These are phyloP conservation scores for Dolichomitus sp. DNA, from an alignment of 2,888 invertebrate species.

Conservation along the genomic window DNA sequence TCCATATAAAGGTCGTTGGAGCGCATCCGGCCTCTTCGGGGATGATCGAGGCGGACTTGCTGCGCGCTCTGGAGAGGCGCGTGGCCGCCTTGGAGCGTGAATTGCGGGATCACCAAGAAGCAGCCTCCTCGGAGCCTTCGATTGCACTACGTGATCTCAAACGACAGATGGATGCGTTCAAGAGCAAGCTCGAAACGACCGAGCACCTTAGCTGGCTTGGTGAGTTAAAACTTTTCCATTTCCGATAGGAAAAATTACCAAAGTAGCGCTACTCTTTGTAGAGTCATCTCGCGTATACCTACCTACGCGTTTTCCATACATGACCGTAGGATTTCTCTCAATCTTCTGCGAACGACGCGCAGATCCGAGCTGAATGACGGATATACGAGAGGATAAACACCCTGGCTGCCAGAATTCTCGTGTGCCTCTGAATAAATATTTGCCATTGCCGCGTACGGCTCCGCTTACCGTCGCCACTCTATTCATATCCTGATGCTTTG, in stretches of 20 bases:
- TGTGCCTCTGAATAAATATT: slow-evolving; percentile 82
- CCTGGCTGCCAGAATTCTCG: slow-evolving; percentile 71
- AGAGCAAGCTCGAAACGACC: slow-evolving; percentile 89
- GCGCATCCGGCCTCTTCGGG: slow-evolving; percentile 82
- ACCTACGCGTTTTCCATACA: slow-evolving; percentile 34
- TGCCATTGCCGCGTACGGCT: slow-evolving; percentile 70
- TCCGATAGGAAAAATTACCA: background rate
- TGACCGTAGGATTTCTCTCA: slow-evolving; percentile 38
- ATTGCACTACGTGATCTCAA: slow-evolving; percentile 87
- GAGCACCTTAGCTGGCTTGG: slow-evolving; percentile 90
- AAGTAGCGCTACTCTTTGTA: background rate
- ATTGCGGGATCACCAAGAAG: slow-evolving; percentile 85
- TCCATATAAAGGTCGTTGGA: slow-evolving; percentile 79
- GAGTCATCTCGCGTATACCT: background rate
- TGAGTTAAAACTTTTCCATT: slow-evolving; percentile 79
- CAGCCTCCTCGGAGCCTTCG: slow-evolving; percentile 87
- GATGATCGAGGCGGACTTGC: slow-evolving; percentile 87
- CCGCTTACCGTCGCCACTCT: slow-evolving; percentile 70
- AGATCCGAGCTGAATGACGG: slow-evolving; percentile 75
- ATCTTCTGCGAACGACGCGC: slow-evolving; percentile 61
- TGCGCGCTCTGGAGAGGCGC: slow-evolving; percentile 87
- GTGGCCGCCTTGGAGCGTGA: slow-evolving; percentile 88
- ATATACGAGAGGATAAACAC: slow-evolving; percentile 81
- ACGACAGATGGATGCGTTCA: slow-evolving; percentile 88
- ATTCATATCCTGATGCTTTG: slow-evolving; percentile 74